Conservation (phyloP, 2,888 invertebrate species). For the Catocala nupta region DNA sequence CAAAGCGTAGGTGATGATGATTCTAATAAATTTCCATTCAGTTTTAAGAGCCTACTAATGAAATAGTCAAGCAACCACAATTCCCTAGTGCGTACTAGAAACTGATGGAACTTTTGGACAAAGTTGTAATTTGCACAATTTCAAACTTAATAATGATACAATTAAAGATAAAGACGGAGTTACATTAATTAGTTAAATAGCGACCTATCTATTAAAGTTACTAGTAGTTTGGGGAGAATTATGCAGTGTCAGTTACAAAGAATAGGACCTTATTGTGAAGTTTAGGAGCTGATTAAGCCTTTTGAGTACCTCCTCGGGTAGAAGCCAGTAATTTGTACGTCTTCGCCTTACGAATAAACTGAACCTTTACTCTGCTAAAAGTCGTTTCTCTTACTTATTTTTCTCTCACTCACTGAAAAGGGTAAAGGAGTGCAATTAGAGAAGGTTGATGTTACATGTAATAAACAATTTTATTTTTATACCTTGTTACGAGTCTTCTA, state of each 20-base stretch:
- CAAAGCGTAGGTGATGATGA: neutral
- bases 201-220: constrained; percentile 35
- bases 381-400: constrained; percentile 21
- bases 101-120: constrained; percentile 38
- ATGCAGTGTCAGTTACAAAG: constrained; percentile 43
- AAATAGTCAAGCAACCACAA: constrained; percentile 36
- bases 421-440: constrained; percentile 20
- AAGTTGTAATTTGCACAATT: constrained; percentile 49
- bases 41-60: constrained; percentile 32
- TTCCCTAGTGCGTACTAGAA: constrained; percentile 34
- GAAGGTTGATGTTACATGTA: constrained; percentile 14
- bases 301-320: constrained; percentile 20
- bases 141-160: constrained; percentile 53
- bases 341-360: constrained; percentile 18
- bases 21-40: constrained; percentile 16
- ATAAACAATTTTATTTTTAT: constrained; percentile 10
- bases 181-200: constrained; percentile 51
- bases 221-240: constrained; percentile 37
- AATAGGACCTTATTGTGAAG: constrained; percentile 33
- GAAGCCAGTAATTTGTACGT: constrained; percentile 32
- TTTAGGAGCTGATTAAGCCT: constrained; percentile 33
- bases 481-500: neutral
- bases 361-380: constrained; percentile 25
- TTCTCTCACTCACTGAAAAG: constrained; percentile 13
- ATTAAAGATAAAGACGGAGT: constrained; percentile 51